Conservation (phyloP, 2,113 vertebrate genomes). For the Leucoraja erinaceus region DNA sequence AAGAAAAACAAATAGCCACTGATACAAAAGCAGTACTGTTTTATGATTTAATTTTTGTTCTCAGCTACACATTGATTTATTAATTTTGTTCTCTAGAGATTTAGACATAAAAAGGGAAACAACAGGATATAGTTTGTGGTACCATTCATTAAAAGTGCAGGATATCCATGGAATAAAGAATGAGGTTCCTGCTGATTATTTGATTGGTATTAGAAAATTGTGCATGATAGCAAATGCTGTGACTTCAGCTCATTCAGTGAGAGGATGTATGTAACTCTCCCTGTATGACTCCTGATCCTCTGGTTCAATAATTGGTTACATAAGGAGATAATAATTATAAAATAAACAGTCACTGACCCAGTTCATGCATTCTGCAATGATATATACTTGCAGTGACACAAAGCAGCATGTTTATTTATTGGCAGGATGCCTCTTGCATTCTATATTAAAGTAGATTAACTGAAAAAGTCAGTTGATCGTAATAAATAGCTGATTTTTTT, state of each 20-base stretch:
- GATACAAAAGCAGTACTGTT: neutral
- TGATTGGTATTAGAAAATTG: neutral
- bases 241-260: neutral
- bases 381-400: neutral
- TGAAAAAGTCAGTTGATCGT: neutral
- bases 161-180: neutral
- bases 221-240: neutral
- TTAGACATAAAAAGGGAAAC: neutral
- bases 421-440: neutral
- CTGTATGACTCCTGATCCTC: neutral
- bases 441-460: neutral
- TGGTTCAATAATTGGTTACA: conserved; percentile 13
- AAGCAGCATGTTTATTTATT: neutral
- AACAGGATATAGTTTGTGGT: neutral
- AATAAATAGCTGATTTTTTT: neutral
- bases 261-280: neutral
- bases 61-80: neutral
- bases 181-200: neutral
- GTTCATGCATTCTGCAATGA: neutral
- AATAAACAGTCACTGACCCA: neutral
- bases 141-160: conserved; percentile 1
- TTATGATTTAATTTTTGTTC: neutral
- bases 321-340: conserved; percentile 9
- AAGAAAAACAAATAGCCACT: neutral
- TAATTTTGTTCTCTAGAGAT: neutral